A percentile compares a stretch with the other conserved stretches of the same genome.
phyloP scores from a whole-genome alignment of 1,140 invertebrate genomes.

The Acyrthosiphon pisum region DNA sequence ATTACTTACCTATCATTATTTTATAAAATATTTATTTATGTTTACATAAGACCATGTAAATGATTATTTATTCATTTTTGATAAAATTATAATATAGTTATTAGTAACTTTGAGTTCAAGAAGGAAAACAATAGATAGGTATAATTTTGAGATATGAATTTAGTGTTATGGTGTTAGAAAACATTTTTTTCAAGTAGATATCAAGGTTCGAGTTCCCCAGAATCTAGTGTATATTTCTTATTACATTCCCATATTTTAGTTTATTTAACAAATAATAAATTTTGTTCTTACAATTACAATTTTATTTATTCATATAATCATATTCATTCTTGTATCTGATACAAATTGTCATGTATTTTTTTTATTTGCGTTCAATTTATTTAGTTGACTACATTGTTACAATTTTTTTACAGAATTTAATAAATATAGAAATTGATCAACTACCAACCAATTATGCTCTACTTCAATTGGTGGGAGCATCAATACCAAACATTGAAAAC shows the following conservation, averaged over 20 bases:
- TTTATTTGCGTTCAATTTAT: background rate
- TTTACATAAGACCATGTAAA: background rate
- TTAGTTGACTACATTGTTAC: background rate
- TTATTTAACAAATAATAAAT: background rate
- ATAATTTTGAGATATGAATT: background rate
- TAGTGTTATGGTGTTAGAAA: background rate
- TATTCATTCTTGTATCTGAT: background rate
- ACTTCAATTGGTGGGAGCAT: slow-evolving; percentile 77
- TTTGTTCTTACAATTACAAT: background rate
- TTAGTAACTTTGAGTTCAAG: background rate
- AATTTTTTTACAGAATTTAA: slow-evolving; percentile 71
- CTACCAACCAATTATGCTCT: slow-evolving; percentile 90
- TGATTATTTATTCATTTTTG: background rate
- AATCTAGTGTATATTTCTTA: background rate
- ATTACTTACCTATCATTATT: no score
- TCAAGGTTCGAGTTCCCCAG: background rate
- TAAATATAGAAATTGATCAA: slow-evolving; percentile 83
- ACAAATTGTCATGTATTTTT: background rate
- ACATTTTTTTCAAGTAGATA: background rate
- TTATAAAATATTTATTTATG: background rate
- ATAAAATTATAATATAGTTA: background rate
- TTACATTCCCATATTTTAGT: background rate
- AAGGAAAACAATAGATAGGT: background rate
- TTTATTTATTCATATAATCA: background rate
- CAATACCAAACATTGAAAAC: slow-evolving; percentile 60